Evolutionary conservation across 2,797 vertebrate genomes (phyloP), one percentile per base, ranked within the genome.

Genomic region (Ateles fusciceps): DNA sequence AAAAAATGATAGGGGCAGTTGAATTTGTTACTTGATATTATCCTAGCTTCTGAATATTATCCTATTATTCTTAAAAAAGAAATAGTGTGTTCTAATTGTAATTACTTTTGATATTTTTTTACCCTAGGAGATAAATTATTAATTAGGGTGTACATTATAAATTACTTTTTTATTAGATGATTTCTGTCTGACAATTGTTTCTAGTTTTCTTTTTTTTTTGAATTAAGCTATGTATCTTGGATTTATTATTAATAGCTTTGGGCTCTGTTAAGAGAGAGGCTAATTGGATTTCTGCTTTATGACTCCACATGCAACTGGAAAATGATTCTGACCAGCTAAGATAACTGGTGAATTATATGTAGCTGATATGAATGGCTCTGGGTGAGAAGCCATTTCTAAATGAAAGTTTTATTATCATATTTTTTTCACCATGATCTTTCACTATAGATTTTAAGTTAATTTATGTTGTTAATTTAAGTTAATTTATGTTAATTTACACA

Each of bases 201-300:
- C 0, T 6, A 92, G 64, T 30, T 89, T 36, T 36, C 36, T 36
- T 36, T 59, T 90, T 59, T 90, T 93, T 95, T 57, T 48, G 6
- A 99, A 99, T 98, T 98, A 98, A 98, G 98, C 95, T 95, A 86
- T 89, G 97, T 97, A 88, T 97, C 96, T 98, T 98, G 91, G 97
- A 97, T 98, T 98, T 98, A 98, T 98, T 98, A 98, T 98, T 98
- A 98, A 98, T 98, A 98, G 98, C 98, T 98, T 96, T 98, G 96
- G 95, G 96, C 96, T 98, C 97, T 97, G 78, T 97, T 98, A 98
- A 97, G 44, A 87, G 87, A 89, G 80, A 98, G 92, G 86, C 68
- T 98, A 98, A 98, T 98, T 96, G 95, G 88, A 96, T 98, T 97
- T 98, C 61, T 46, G 94, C 94, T 75, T 97, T 89, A 78, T 94